These are phyloP conservation scores for Anseranas semipalmata DNA, from an alignment of 2,113 vertebrate species.

Conservation along the genomic window DNA sequence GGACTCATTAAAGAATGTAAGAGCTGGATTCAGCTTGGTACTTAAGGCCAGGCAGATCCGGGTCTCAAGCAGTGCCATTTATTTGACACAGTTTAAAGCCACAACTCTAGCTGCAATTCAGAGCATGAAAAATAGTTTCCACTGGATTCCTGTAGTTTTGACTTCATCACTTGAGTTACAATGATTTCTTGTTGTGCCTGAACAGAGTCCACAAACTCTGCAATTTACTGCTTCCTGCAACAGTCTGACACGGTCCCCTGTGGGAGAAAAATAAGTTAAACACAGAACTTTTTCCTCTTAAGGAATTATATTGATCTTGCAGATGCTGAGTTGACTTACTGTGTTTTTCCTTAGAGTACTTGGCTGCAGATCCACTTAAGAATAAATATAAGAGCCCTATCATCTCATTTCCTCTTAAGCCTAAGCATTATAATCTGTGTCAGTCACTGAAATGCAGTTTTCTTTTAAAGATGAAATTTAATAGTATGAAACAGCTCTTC, in stretches of 20 bases:
- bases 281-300: conserved; percentile 32
- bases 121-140: conserved; percentile 34
- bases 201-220: conserved; percentile 20
- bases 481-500: not conserved
- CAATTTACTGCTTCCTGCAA: conserved; percentile 66
- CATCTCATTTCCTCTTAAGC: conserved; percentile 11
- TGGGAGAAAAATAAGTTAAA: conserved; percentile 38
- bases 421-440: not conserved
- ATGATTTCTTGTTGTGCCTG: conserved; percentile 55
- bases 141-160: not conserved
- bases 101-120: not conserved
- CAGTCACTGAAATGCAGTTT: not conserved
- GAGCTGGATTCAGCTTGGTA: not conserved
- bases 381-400: conserved; percentile 21
- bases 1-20: not conserved
- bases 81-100: not conserved
- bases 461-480: not conserved
- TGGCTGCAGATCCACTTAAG: conserved; percentile 41
- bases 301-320: conserved; percentile 57
- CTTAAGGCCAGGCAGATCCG: not conserved
- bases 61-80: not conserved
- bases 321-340: conserved; percentile 49
- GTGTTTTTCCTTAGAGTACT: conserved; percentile 39
- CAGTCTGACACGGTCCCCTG: not conserved
- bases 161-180: conserved; percentile 30